Conservation (phyloP, 92 coral and sea anemone species). For the Montipora capitata region DNA sequence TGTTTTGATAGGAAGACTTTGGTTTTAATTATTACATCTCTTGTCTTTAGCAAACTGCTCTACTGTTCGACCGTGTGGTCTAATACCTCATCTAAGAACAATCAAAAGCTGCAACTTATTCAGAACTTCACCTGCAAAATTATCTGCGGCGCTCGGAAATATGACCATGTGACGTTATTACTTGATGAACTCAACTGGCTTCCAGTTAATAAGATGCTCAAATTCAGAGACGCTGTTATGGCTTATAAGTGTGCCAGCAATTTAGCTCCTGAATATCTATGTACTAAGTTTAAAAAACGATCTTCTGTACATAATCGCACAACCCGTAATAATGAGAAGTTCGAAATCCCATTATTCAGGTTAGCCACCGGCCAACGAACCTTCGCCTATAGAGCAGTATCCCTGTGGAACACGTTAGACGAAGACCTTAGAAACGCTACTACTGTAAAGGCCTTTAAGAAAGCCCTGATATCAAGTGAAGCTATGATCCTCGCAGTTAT, state of each 20-base stretch:
- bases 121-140: neutral
- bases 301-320: no score
- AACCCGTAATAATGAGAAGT: no score
- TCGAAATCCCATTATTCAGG: no score
- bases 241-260: neutral
- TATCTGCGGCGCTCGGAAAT: neutral
- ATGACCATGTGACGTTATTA: neutral
- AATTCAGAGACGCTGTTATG: neutral
- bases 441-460: neutral
- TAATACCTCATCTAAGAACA: neutral
- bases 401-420: no score
- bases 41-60: conserved; percentile 29
- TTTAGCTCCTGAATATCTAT: no score
- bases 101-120: neutral
- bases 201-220: neutral
- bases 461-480: neutral
- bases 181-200: neutral
- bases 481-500: no score
- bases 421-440: no score
- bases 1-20: no score
- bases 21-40: neutral
- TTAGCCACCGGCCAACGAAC: no score
- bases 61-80: conserved; percentile 45
- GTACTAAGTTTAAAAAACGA: no score
- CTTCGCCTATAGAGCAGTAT: no score